Base-by-base conservation (phyloP, 2,113 vertebrate genomes). In the Onychostruthus taczanowskii region DNA sequence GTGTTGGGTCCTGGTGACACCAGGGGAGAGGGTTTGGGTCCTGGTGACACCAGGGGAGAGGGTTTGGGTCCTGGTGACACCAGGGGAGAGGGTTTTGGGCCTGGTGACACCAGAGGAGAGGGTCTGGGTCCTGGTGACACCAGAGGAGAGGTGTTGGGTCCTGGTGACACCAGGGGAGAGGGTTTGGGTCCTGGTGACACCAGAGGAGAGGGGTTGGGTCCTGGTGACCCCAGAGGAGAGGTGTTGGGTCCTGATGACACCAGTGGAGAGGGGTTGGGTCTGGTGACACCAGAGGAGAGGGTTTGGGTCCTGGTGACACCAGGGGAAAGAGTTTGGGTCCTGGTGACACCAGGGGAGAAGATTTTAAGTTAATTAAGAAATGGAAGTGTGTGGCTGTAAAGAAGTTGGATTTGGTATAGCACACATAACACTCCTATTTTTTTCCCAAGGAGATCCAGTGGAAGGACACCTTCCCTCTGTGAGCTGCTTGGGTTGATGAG, bases 401-500 rank as follows among this genome's bases (percentile, higher is more conserved):
- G 70, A n/a, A 55, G 75, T 13, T 22, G 15, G 37, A 6, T 68
- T 85, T 74, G 73, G 26, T 28, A 1, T 1, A 20, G 52, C 66
- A 67, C 22, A 67, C 50, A 3, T 39, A 49, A 31, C 27, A 14
- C 64, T 21, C 55, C 41, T 44, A 1, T 59, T 93, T 88, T 55
- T 59, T 93, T 88, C 52, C 83, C 62, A 19, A 53, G 84, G 67
- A 93, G 85, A 47, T 50, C 66, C 84, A 1, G 31, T 21, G 78
- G 79, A 93, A 91, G 84, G 88, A 74, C 64, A 53, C 8, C 1
- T 23, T 86, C 87, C 77, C 78, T 94, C 93, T 85, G 75, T 39
- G 26, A 93, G 67, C 91, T 84, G 90, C 72, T 89, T 62, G 19
- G 61, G 72, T 47, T 95, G 94, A 96, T 87, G 94, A 98, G 96